Evolutionary conservation across 2,797 vertebrate species (phyloP), one percentile per base, ranked within the genome.

Genomic region (Enteromius viviparus): DNA sequence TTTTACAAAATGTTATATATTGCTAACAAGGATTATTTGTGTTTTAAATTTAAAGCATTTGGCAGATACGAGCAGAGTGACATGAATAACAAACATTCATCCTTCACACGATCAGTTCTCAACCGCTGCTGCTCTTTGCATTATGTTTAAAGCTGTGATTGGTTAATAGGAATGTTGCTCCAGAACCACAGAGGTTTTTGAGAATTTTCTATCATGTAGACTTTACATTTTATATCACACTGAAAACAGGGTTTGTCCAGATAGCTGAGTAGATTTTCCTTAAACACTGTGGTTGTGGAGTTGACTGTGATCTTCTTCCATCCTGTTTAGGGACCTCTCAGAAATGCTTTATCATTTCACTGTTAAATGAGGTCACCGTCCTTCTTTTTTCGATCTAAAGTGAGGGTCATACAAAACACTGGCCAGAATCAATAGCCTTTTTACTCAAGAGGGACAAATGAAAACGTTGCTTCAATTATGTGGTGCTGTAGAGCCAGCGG

Each of bases 371-470:
- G 83, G 86, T 92, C 86, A 87, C 85, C 89, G 79, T 80, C 83
- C 84, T 83, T 83, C 78, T 84, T 85, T 70, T 89, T 87, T 85
- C 82, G 64, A 90, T 84, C 88, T 32, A 51, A 90, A 85, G 74
- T 53, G 72, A 85, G 88, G 89, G 71, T 87, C 78, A 87, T 87
- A 87, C 85, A 78, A 60, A 65, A 29, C 19, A 0, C 79, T 0
- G 69, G 91, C 91, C 91, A 94, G 92, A 85, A 90, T 89, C 88
- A 94, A 93, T 90, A 89, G 85, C 79, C 62, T 40, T 85, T 89
- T 89, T 87, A 86, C 79, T 89, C 88, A 9, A 87, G 76, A 76
- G 86, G 88, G 29, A 55, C 49, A 88, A 89, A 84, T 78, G 62
- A 87, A 87, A 85, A 87, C 53, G 26, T 87, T 71, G 66, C 32